These are phyloP conservation scores for Oedothorax gibbosus DNA, from an alignment of 1,140 invertebrate genomes.

Conservation along the genomic window DNA sequence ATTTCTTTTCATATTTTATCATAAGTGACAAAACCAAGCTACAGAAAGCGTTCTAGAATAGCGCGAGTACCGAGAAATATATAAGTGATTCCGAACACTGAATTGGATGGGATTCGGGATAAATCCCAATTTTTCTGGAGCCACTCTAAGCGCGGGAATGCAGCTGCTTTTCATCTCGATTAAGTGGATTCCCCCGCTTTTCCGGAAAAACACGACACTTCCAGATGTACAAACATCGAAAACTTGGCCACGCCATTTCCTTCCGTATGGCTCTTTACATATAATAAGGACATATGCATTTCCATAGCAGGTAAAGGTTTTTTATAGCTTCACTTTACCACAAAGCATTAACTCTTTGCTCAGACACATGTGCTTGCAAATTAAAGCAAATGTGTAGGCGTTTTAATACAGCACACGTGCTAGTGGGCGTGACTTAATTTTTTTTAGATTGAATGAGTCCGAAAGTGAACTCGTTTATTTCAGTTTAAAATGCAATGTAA, in stretches of 20 bases:
- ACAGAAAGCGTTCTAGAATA: background rate
- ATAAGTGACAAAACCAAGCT: slow-evolving; percentile 17
- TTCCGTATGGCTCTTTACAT: no score
- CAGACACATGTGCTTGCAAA: no score
- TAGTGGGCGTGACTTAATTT: no score
- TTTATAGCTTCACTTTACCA: no score
- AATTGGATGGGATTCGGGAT: slow-evolving; percentile 8
- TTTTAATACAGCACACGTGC: no score
- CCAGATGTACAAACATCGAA: slow-evolving; percentile 25
- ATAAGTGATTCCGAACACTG: slow-evolving; percentile 20
- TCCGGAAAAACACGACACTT: slow-evolving; percentile 30
- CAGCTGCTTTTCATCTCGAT: slow-evolving; percentile 38
- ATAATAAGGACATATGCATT: no score
- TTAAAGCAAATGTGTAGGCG: no score
- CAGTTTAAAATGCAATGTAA: no score
- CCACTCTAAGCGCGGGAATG: slow-evolving; percentile 16
- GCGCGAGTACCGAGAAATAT: background rate
- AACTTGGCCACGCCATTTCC: background rate
- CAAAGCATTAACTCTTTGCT: no score
- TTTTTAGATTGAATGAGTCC: no score
- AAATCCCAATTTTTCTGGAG: slow-evolving; percentile 35
- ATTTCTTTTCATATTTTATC: slow-evolving; percentile 16
- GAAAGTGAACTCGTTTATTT: no score
- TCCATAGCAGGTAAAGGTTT: no score
- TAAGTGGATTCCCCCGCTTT: slow-evolving; percentile 36